Evolutionary conservation across 2,797 vertebrate species (phyloP).

Genomic region (Hypotaenidia okinawae): DNA sequence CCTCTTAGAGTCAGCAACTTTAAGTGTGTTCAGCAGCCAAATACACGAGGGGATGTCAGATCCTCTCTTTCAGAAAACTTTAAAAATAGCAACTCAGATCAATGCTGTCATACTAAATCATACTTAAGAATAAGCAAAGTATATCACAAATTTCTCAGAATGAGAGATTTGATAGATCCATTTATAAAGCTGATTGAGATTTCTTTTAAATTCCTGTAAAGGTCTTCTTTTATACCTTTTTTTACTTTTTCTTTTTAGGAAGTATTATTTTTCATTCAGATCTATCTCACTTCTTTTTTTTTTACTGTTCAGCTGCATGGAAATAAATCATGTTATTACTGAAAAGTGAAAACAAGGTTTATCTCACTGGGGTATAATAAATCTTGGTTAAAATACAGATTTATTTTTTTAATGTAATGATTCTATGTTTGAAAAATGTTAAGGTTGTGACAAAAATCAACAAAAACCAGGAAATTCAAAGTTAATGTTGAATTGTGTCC

Average conservation of each 20-base stretch:
- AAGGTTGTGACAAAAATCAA: conserved; percentile 65
- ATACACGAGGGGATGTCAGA: neutral
- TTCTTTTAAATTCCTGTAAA: neutral
- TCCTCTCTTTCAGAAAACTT: neutral
- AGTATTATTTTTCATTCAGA: conserved; percentile 52
- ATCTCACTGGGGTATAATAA: conserved; percentile 56
- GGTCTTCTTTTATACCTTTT: neutral
- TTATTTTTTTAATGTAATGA: conserved; percentile 45
- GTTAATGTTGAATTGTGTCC: conserved; percentile 60
- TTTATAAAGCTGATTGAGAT: neutral
- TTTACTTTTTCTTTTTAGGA: neutral
- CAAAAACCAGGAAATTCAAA: conserved; percentile 65
- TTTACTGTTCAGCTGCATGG: neutral
- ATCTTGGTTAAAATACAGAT: conserved; percentile 55
- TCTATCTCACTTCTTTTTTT: neutral
- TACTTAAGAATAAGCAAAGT: neutral
- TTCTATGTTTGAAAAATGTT: conserved; percentile 61
- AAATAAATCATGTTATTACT: conserved; percentile 59
- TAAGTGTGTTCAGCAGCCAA: neutral
- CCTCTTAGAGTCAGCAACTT: neutral
- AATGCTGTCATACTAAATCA: neutral
- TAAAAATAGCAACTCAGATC: neutral
- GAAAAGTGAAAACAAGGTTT: conserved; percentile 61
- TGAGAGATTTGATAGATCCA: neutral
- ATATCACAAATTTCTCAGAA: neutral